Percentiles rank a stretch among this genome's conserved stretches.
phyloP scores from a whole-genome alignment of 2,888 invertebrate species.

The Drepana falcataria region DNA sequence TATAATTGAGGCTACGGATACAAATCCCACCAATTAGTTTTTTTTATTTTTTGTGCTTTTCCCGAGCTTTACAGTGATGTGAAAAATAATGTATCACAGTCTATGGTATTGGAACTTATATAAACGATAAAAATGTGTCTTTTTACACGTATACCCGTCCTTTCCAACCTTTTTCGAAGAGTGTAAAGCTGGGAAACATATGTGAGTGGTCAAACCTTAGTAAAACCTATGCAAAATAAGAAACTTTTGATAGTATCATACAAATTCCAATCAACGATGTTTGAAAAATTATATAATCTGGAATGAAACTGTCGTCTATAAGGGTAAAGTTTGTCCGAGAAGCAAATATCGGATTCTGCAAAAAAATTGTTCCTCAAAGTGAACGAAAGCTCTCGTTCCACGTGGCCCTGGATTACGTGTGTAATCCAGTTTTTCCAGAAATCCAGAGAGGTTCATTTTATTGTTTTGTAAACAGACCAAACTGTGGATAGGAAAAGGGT shows the following conservation, averaged over 20 bases:
- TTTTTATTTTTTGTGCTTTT: too few relatives aligned
- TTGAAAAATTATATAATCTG: neutral
- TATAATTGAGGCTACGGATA: neutral
- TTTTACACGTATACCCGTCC: too few relatives aligned
- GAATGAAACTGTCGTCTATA: neutral
- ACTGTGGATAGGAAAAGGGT: neutral
- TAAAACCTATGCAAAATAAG: neutral
- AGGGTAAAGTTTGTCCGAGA: neutral
- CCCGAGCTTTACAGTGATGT: too few relatives aligned
- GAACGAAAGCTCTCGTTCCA: neutral
- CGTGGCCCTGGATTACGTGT: neutral
- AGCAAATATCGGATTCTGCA: neutral
- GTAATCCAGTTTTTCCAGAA: neutral
- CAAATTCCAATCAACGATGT: neutral
- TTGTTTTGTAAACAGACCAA: neutral
- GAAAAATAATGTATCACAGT: too few relatives aligned
- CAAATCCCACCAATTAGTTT: too few relatives aligned
- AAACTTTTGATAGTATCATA: too few relatives aligned
- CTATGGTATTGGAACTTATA: too few relatives aligned
- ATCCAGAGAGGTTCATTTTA: conserved; percentile 5
- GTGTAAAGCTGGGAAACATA: too few relatives aligned
- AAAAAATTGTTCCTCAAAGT: neutral
- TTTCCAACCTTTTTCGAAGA: too few relatives aligned
- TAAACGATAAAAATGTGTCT: too few relatives aligned
- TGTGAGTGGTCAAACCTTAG: neutral